Base-by-base conservation (phyloP, 1,140 invertebrate genomes). In the Drosophila sucinea region DNA sequence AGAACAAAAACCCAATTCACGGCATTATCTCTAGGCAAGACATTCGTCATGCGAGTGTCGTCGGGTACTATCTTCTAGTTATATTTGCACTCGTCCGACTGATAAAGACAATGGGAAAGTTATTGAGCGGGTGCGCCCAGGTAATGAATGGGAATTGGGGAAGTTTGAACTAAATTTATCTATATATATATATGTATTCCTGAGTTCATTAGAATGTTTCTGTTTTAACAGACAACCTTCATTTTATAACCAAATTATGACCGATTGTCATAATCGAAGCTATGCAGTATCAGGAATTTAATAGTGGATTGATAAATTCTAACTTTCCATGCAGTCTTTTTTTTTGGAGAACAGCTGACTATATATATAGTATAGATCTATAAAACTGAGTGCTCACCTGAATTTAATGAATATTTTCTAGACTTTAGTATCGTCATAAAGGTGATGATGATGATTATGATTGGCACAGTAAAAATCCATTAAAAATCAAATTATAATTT, bases 401-500 rank as follows among this genome's bases (percentile, higher is more conserved):
- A 38, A 38, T 4, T 38, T 11, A 1, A 11, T 27, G 23, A 27
- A 27, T 10, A 10, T 51, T 3, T 27, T 25, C 8, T 10, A 27
- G 7, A 10, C 23, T 25, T 47, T 23, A 17, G 17, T 17, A 17
- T 17, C 17, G 17, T 17, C 17, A 35, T 35, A 35, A 35, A 2
- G 8, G 10, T 35, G 41, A 27, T 51, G 44, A 51, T 25, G 44
- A 3, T 51, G 17, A 58, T 58, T 58, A 25, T 30, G 56, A 58
- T 38, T 58, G 30, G 29, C 44, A 47, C 44, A 51, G 30, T 30
- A 51, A 63, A 64, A 35, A 32, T 23, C 56, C 56, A 58, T 58
- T 58, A 58, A 58, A 35, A 58, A 58, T 35, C 56, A 57, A 57
- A 57, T 57, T 57, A 57, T 57, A 35, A 35, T 57, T 30, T 32